Percentiles rank a stretch among this genome's conserved stretches.
Evolutionary conservation across 2,888 invertebrate genomes (phyloP).

Genomic region (Synanthedon andrenaeformis): DNA sequence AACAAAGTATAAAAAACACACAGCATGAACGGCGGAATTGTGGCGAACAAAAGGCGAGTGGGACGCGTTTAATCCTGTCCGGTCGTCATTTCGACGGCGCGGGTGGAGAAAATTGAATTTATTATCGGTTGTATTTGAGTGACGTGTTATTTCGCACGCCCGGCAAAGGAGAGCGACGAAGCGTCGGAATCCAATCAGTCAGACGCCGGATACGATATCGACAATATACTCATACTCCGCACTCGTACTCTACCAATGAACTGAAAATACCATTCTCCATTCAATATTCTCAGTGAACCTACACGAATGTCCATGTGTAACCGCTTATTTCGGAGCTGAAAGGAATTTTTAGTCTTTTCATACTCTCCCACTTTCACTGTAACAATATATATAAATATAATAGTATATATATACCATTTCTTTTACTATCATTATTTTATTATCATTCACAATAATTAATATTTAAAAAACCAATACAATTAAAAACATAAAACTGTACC

Average conservation of each 20-base stretch:
- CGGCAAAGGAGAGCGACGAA: conserved; percentile 41
- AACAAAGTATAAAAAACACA: conserved; percentile 20
- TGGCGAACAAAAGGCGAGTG: conserved; percentile 60
- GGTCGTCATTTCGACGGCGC: conserved; percentile 50
- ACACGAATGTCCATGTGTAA: background rate
- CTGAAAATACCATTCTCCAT: conserved; percentile 52
- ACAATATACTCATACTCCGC: conserved; percentile 30
- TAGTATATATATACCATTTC: no score
- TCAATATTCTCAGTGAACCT: conserved; percentile 15
- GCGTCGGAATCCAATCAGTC: conserved; percentile 56
- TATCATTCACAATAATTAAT: no score
- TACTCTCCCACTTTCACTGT: background rate
- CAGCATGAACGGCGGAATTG: conserved; percentile 34
- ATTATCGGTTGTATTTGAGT: conserved; percentile 67
- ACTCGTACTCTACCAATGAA: conserved; percentile 33
- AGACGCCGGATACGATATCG: conserved; percentile 36
- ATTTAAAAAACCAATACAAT: no score
- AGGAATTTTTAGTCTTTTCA: background rate
- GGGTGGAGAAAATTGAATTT: conserved; percentile 65
- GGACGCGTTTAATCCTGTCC: conserved; percentile 63
- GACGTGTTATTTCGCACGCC: conserved; percentile 68
- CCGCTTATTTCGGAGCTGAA: background rate
- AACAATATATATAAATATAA: background rate
- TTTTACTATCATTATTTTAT: no score
- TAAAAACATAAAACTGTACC: no score